Conservation (phyloP, 2,888 invertebrate genomes). For the Drosophila prostipennis region DNA sequence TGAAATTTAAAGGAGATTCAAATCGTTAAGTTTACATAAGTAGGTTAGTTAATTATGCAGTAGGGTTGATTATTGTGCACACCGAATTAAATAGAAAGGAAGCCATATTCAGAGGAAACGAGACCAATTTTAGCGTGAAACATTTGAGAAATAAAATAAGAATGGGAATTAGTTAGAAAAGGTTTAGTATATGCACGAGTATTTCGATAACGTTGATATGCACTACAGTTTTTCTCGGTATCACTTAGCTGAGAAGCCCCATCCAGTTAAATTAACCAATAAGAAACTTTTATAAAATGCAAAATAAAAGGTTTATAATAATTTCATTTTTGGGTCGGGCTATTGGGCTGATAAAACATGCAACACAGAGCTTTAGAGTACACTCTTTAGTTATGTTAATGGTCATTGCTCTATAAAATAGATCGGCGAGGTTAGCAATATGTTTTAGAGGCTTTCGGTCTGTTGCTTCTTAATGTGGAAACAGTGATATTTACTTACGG, state of each 20-base stretch:
- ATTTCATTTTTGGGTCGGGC: not conserved
- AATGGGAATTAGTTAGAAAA: constrained; percentile 57
- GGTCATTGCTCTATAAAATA: not conserved
- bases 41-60: not conserved
- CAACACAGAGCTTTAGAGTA: constrained; percentile 13
- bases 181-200: not conserved
- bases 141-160: constrained; percentile 57
- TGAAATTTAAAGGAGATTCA: not conserved
- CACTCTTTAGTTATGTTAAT: constrained; percentile 11
- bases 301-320: not conserved
- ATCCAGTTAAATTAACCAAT: not conserved
- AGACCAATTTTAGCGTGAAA: constrained; percentile 59
- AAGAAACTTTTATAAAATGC: not conserved
- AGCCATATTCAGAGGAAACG: constrained; percentile 28
- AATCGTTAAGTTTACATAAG: no score
- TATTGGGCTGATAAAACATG: constrained; percentile 20
- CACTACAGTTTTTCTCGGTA: no score
- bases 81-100: constrained; percentile 27
- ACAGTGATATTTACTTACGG: constrained; percentile 81
- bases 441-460: constrained; percentile 5
- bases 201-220: not conserved
- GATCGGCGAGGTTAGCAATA: constrained; percentile 12
- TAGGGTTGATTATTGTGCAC: not conserved
- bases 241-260: not conserved
- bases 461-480: constrained; percentile 23